Percentiles rank a stretch among this genome's conserved stretches.
These are phyloP conservation scores for Tupaia tana DNA, from an alignment of 2,113 vertebrate genomes.

Conservation along the genomic window DNA sequence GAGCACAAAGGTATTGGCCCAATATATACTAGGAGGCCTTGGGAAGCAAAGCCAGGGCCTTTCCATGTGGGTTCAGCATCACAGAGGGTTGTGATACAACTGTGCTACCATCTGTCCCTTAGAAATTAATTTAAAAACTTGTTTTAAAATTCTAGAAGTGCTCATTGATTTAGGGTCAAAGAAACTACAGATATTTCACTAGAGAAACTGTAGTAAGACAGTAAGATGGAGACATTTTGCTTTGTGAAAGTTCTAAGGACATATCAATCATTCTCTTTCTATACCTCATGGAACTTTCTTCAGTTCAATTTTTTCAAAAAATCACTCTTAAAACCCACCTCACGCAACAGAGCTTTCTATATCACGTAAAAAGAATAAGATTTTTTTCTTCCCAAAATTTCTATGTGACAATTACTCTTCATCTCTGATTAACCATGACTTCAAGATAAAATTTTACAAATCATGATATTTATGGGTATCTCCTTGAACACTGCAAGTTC, in stretches of 20 bases:
- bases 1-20: too few relatives aligned
- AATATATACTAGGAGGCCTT: too few relatives aligned
- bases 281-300: not conserved
- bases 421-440: conserved; percentile 9
- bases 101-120: not conserved
- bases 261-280: not conserved
- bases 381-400: conserved; percentile 22
- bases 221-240: conserved; percentile 20
- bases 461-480: not conserved
- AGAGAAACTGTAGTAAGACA: conserved; percentile 5
- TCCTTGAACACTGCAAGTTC: not conserved
- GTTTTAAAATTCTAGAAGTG: conserved; percentile 30
- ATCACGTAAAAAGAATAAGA: not conserved
- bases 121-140: not conserved
- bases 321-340: conserved; percentile 19
- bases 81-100: too few relatives aligned
- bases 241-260: conserved; percentile 20
- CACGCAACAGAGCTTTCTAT: not conserved
- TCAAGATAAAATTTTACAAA: conserved; percentile 24
- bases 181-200: not conserved
- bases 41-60: too few relatives aligned
- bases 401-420: conserved; percentile 10
- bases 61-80: too few relatives aligned
- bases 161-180: not conserved
- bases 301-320: conserved; percentile 27